Base-by-base conservation (phyloP, 2,113 vertebrate species). In the Cyphomyrus plagiostoma region DNA sequence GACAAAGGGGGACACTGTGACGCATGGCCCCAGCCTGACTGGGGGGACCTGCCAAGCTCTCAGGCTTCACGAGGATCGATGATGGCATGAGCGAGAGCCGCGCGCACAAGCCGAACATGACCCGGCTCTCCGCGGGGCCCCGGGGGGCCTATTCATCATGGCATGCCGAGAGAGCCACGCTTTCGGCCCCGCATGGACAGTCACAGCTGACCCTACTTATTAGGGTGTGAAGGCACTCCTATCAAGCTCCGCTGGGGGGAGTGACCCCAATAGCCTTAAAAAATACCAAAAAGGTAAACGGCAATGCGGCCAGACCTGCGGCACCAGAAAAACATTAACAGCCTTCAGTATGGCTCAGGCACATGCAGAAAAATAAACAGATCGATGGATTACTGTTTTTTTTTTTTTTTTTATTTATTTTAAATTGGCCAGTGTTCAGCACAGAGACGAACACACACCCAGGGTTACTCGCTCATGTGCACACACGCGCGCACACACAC, bases 141-240 rank as follows among this genome's bases (percentile, higher is more conserved):
- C 17, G 8, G 35, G 53, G 53, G 42, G 5, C 39, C 35, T 19
- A 35, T 90, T 88, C 87, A 90, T 84, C 86, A 90, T 58, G 53
- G 89, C 74, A 50, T 83, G 52, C 74, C 42, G 8, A 21, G 46
- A 15, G 46, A n/a, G 50, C 4, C n/a, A 46, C 3, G 10, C 49
- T 21, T 58, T 66, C 8, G 4, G 62, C 62, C 58, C 58, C 0
- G 58, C 7, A 1, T n/a, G n/a, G 58, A 66, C 52, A 56, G 53
- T 1, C 9, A 66, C 58, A 66, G 58, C 58, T 9, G 58, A 66
- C 58, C 62, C n/a, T 30, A 70, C 62, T 70, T 13, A 70, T 70
- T 30, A 70, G 62, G 62, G 62, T 70, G 62, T 70, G 62, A 70
- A 30, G 30, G 62, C 26, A 30, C 62, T 26, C 62, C 1, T 30